Evolutionary conservation across 2,888 invertebrate genomes (phyloP), one percentile per base, ranked within the genome.

Genomic region (Dermolepida albohirtum): DNA sequence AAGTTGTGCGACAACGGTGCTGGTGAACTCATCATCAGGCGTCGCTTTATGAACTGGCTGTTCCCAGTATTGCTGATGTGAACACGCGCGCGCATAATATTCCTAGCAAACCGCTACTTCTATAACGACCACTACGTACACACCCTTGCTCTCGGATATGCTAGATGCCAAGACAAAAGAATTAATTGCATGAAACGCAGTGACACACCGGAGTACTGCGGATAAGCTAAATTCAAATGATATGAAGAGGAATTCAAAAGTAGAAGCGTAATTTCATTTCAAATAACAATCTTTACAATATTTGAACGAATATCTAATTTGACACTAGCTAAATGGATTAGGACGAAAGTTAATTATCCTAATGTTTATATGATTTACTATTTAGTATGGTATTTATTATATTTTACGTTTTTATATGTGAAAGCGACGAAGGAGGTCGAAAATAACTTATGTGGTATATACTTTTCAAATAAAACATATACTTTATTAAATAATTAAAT

Each of bases 1-100:
- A 29, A 29, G 44, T 44, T 59, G 72, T 64, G 70, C 70, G 66
- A 71, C 71, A 66, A 69, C 69, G 70, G 64, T 51, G 64, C 66
- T 40, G 27, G 59, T 29, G 49, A 49, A 39, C 57, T 66, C 66
- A 57, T 65, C 64, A 65, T 59, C 52, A 41, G 64, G 57, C 66
- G 66, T 49, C 57, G 66, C 55, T 57, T 66, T 66, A 66, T 66
- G 66, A 66, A 66, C 59, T 44, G 41, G 47, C 12, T 44, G 44
- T 29, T 27, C 34, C 57, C 22, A 40, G 11, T 17, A 16, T 17
- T 41, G 54, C 40, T 27, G 57, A 29, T 44, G 44, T 27, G 12
- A 59, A 44, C 27, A 27, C 6, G 59, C 59, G 59, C 57, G 29
- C 44, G 47, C 57, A 27, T 12, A 29, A 16, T 16, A n/a, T 40